A percentile compares a stretch with the other conserved stretches of the same genome.
Evolutionary conservation across 1,140 invertebrate genomes (phyloP).

Genomic region (Conus ventricosus): DNA sequence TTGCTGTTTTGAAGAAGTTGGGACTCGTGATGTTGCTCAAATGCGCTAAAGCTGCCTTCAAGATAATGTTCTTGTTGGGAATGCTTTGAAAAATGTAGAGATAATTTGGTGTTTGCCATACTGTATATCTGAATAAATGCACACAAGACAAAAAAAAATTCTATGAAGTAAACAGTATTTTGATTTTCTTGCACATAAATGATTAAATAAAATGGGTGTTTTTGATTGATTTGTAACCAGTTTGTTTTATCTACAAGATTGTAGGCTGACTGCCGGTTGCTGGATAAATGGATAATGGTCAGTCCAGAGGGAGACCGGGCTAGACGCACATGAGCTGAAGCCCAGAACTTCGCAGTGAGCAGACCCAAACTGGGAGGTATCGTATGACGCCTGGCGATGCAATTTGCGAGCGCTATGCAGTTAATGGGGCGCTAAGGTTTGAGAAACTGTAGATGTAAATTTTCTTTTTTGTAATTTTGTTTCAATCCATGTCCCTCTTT

Average conservation of each 20-base stretch:
- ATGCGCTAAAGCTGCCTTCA: conserved; percentile 21
- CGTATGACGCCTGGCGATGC: conserved; percentile 20
- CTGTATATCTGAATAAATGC: background rate
- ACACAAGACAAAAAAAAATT: background rate
- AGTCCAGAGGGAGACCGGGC: conserved; percentile 9
- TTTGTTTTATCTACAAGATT: conserved; percentile 20
- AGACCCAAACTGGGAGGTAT: conserved; percentile 10
- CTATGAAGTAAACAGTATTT: background rate
- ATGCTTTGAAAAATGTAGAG: background rate
- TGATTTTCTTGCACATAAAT: background rate
- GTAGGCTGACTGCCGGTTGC: conserved; percentile 5
- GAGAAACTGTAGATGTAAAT: background rate
- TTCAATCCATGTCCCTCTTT: background rate
- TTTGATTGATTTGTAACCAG: background rate
- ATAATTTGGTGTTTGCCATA: background rate
- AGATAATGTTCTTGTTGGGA: conserved; percentile 13
- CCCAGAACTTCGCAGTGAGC: conserved; percentile 10
- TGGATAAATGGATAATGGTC: conserved; percentile 17
- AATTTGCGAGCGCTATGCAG: background rate
- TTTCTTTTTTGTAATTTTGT: background rate
- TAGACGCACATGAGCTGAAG: background rate
- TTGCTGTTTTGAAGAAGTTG: background rate
- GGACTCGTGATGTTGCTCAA: background rate
- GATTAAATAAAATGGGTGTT: background rate
- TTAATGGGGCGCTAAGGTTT: background rate